phyloP scores from a whole-genome alignment of 1,140 invertebrate genomes.

The Bathynomus jamesi region DNA sequence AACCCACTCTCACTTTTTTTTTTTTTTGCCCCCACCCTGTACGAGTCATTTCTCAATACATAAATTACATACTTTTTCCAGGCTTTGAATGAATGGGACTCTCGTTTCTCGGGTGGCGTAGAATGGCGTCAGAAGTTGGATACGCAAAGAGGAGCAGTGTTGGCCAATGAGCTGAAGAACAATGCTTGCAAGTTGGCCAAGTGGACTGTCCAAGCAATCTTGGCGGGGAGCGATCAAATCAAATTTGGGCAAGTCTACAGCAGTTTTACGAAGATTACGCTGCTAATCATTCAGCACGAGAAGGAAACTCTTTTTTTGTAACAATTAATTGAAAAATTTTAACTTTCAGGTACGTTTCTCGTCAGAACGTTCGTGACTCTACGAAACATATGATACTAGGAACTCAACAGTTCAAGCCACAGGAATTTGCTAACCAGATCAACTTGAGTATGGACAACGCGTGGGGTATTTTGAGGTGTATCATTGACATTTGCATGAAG shows the following conservation, averaged over 20 bases:
- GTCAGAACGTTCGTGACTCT: constrained; percentile 84
- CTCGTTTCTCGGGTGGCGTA: constrained; percentile 86
- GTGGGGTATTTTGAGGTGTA: constrained; percentile 97
- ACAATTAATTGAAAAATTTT: neutral
- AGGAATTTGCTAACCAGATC: constrained; percentile 97
- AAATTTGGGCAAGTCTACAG: constrained; percentile 79
- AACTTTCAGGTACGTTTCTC: constrained; percentile 75
- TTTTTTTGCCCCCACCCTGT: no score
- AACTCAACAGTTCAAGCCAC: constrained; percentile 96
- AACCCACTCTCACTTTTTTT: no score
- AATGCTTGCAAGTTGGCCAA: constrained; percentile 98
- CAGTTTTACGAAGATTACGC: neutral
- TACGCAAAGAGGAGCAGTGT: constrained; percentile 90
- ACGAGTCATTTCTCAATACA: no score
- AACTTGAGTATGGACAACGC: constrained; percentile 99
- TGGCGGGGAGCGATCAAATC: constrained; percentile 94
- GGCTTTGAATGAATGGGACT: constrained; percentile 98
- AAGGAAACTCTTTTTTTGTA: neutral
- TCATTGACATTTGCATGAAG: constrained; percentile 96
- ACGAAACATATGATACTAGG: constrained; percentile 95
- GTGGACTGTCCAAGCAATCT: constrained; percentile 94
- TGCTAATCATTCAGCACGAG: neutral
- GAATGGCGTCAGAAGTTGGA: constrained; percentile 98
- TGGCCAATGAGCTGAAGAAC: constrained; percentile 96
- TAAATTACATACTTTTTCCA: no score